Conservation (phyloP, 2,888 invertebrate genomes). For the Agrenia bidenticulata region DNA sequence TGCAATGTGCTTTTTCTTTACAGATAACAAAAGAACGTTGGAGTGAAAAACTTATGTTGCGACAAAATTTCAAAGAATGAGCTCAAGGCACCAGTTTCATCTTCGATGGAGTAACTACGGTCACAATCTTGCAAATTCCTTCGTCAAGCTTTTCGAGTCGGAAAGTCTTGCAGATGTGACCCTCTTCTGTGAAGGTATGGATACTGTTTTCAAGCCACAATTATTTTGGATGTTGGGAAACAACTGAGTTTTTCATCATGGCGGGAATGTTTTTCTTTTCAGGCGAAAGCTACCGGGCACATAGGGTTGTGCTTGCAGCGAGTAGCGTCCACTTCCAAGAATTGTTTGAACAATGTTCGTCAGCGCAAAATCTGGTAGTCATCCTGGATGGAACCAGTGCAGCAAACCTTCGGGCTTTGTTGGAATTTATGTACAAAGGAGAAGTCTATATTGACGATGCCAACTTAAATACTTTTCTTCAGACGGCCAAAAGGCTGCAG, state of each 20-base stretch:
- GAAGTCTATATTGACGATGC: constrained; percentile 92
- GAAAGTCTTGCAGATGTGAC: constrained; percentile 90
- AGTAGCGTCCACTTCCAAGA: constrained; percentile 92
- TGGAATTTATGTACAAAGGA: constrained; percentile 93
- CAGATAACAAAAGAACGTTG: constrained; percentile 15
- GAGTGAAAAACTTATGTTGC: constrained; percentile 41
- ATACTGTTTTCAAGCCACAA: constrained; percentile 56
- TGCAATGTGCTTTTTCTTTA: constrained; percentile 1
- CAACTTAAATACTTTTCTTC: constrained; percentile 84
- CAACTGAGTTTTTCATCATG: constrained; percentile 24
- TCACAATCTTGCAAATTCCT: constrained; percentile 86
- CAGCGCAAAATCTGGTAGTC: constrained; percentile 72
- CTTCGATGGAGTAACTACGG: constrained; percentile 95
- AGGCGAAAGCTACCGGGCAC: constrained; percentile 89
- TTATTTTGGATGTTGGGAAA: too few species aligned
- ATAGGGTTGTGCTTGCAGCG: constrained; percentile 86
- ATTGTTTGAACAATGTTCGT: constrained; percentile 83
- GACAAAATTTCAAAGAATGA: constrained; percentile 67
- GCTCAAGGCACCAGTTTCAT: constrained; percentile 87
- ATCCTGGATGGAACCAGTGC: constrained; percentile 78
- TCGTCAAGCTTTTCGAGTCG: constrained; percentile 89
- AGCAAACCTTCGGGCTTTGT: constrained; percentile 72
- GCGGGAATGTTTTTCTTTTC: too few species aligned
- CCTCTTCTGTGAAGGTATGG: constrained; percentile 83
- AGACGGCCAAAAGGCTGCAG: constrained; percentile 66